A percentile compares a stretch with the other conserved stretches of the same genome.
phyloP scores from a whole-genome alignment of 2,888 invertebrate species.

The Tenthredo scrophulariae region DNA sequence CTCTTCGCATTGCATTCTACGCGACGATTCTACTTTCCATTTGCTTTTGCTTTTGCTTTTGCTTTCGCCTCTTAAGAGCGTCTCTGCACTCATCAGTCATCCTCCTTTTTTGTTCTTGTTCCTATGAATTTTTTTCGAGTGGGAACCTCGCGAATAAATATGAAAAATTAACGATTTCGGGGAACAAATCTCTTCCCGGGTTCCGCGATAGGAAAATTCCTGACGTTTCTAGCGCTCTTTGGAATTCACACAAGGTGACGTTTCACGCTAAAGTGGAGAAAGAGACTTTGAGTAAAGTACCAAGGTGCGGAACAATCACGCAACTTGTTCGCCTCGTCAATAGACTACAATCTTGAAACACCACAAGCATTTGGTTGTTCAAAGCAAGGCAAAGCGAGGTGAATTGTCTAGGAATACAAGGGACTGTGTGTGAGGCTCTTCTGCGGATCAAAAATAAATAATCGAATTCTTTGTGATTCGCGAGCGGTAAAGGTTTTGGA shows the following conservation, averaged over 20 bases:
- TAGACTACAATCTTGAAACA: conserved; percentile 2
- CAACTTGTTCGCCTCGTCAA: not conserved
- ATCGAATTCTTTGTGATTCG: not conserved
- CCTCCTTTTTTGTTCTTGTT: not conserved
- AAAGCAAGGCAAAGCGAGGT: not conserved
- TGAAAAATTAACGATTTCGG: conserved; percentile 18
- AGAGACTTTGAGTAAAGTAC: not conserved
- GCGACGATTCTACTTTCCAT: conserved; percentile 50
- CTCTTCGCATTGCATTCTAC: conserved; percentile 38
- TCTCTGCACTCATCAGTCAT: conserved; percentile 59
- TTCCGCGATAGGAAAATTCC: not conserved
- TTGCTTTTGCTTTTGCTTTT: conserved; percentile 56
- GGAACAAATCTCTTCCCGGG: not conserved
- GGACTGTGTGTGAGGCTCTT: not conserved
- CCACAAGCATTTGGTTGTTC: not conserved
- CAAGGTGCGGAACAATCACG: conserved; percentile 18
- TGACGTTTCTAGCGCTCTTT: not conserved
- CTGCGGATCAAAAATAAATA: not conserved
- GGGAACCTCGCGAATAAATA: not conserved
- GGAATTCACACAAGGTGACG: not conserved
- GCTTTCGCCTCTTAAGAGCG: conserved; percentile 57
- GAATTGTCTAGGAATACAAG: conserved; percentile 1
- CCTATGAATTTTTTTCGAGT: not conserved
- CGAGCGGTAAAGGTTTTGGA: not conserved
- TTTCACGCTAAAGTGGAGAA: not conserved